These are phyloP conservation scores for Lissonota sp. DNA, from an alignment of 2,888 invertebrate genomes.

Conservation along the genomic window DNA sequence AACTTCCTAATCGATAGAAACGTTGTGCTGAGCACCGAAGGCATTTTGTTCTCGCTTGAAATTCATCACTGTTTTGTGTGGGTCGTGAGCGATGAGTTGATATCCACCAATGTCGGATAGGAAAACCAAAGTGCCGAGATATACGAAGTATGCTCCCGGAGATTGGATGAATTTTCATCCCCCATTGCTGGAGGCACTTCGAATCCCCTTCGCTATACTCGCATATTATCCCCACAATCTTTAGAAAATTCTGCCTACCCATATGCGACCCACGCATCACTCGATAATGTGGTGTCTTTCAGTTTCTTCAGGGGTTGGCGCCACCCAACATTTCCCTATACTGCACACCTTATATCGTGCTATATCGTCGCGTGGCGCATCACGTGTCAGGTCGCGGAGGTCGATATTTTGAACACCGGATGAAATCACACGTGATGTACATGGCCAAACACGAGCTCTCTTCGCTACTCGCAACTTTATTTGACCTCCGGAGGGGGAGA, in stretches of 20 bases:
- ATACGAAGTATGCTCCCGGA: background rate
- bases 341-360: too few species aligned
- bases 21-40: background rate
- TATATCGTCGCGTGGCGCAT: too few species aligned
- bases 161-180: slow-evolving; percentile 40
- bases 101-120: background rate
- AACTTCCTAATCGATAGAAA: background rate
- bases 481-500: too few species aligned
- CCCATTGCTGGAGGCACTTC: background rate
- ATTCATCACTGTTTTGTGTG: background rate
- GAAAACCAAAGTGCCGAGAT: slow-evolving; percentile 17
- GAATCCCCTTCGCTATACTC: background rate
- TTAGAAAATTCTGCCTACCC: background rate
- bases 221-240: slow-evolving; percentile 14
- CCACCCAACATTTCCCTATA: too few species aligned
- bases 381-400: too few species aligned
- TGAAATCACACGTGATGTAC: too few species aligned
- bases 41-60: background rate
- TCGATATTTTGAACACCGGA: too few species aligned
- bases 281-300: background rate
- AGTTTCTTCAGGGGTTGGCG: too few species aligned
- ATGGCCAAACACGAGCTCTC: too few species aligned
- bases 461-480: too few species aligned
- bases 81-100: background rate
- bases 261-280: slow-evolving; percentile 34